Evolutionary conservation across 1,140 invertebrate genomes (phyloP), one percentile per base, ranked within the genome.

Genomic region (Linepithema humile): DNA sequence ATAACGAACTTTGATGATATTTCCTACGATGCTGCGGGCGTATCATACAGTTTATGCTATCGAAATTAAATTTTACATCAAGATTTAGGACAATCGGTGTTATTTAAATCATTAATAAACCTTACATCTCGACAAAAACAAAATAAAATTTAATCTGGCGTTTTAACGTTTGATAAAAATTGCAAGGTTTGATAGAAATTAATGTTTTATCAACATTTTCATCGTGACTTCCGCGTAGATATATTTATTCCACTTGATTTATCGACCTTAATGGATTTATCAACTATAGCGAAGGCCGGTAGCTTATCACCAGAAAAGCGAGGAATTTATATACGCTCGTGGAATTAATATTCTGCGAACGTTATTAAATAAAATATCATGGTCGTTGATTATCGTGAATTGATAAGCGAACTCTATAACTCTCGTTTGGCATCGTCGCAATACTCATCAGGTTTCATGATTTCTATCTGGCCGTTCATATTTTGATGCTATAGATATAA

Each of bases 1-100:
- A 80, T 70, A 38, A 35, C 35, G 50, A 80, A 70, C 45, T 70
- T 80, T 55, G 26, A 55, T 23, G 35, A 29, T 57, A 70, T 43
- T 55, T 78, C 62, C 45, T 32, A 23, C 35, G 17, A 20, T 38
- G 35, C 9, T n/a, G n/a, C 55, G 12, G 4, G 29, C 26, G 43
- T 17, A 29, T 80, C n/a, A n/a, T 69, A 55, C 62, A 40, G 69
- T 69, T 45, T 48, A 40, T 10, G 23, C 32, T 10, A 3, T 7
- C 23, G 12, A 17, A 55, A 55, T n/a, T 55, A 35, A 55, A 80
- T 65, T 26, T 67, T 40, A 17, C 9, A 38, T 17, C 12, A 7
- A 43, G 26, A 35, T 48, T 77, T 35, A 17, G 15, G 57, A 72
- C 3, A 38, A 53, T 12, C 50, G 15, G 15, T 5, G 7, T 64